Percentiles rank a stretch among this genome's conserved stretches.
These are phyloP conservation scores for Calosoma granatense DNA, from an alignment of 1,140 invertebrate genomes.

Conservation along the genomic window DNA sequence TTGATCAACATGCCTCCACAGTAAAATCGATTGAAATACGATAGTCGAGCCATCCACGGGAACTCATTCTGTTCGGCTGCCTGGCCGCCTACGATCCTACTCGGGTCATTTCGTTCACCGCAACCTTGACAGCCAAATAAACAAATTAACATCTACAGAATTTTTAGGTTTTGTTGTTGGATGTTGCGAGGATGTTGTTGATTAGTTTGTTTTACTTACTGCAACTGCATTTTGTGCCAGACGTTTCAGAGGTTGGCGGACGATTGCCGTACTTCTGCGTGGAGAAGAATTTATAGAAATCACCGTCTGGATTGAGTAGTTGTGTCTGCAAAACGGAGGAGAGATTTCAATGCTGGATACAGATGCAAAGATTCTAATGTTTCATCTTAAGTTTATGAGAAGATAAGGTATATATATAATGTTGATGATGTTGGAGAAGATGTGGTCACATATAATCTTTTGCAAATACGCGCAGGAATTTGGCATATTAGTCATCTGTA, in stretches of 20 bases:
- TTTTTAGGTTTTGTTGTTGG: neutral
- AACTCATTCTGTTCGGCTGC: slow-evolving; percentile 63
- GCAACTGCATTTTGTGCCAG: slow-evolving; percentile 32
- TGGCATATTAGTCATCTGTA: too few relatives aligned
- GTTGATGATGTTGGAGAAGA: too few relatives aligned
- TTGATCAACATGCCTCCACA: slow-evolving; percentile 77
- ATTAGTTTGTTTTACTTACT: slow-evolving; percentile 31
- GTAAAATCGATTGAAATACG: slow-evolving; percentile 75
- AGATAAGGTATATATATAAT: too few relatives aligned
- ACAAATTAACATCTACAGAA: neutral
- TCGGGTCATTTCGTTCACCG: slow-evolving; percentile 64
- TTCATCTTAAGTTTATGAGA: too few relatives aligned
- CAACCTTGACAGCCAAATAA: slow-evolving; percentile 48
- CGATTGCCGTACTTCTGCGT: neutral
- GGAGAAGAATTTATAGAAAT: too few relatives aligned
- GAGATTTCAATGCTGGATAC: too few relatives aligned
- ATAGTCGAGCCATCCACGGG: slow-evolving; percentile 71
- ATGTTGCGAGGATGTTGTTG: neutral
- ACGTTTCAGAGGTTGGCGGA: slow-evolving; percentile 34
- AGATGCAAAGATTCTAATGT: too few relatives aligned
- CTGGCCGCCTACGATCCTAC: slow-evolving; percentile 65
- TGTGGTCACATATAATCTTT: too few relatives aligned
- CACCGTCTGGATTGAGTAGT: too few relatives aligned
- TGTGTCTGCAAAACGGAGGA: too few relatives aligned
- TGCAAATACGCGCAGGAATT: too few relatives aligned